These are phyloP conservation scores for Meghimatium bilineatum DNA, from an alignment of 2,888 invertebrate genomes.

Conservation along the genomic window DNA sequence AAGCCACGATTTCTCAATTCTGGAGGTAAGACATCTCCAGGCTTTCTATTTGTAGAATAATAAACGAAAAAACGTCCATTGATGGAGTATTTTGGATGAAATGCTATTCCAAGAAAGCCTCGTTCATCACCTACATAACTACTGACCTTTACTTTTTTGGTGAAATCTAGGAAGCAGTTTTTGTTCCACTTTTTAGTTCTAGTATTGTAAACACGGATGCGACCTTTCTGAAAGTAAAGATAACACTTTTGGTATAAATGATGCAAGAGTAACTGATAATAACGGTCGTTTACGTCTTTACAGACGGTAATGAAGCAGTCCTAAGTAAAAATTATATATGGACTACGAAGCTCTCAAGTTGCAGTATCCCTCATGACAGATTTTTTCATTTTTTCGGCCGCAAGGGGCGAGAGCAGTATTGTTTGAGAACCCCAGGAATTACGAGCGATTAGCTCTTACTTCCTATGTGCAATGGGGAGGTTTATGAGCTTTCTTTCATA, in stretches of 20 bases:
- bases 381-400: too few species aligned
- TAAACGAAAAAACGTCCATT: slow-evolving; percentile 72
- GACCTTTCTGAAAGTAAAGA: slow-evolving; percentile 30
- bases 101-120: slow-evolving; percentile 47
- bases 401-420: too few species aligned
- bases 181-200: slow-evolving; percentile 19
- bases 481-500: too few species aligned
- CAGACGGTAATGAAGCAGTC: too few species aligned
- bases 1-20: slow-evolving; percentile 11
- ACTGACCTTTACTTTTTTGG: slow-evolving; percentile 3
- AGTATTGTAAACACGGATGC: slow-evolving; percentile 30
- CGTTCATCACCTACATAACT: slow-evolving; percentile 40
- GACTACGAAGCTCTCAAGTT: too few species aligned
- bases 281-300: too few species aligned
- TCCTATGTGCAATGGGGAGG: too few species aligned
- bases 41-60: slow-evolving; percentile 58
- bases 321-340: too few species aligned
- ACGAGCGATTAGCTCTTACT: too few species aligned
- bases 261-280: background rate
- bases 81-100: slow-evolving; percentile 37
- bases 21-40: slow-evolving; percentile 9
- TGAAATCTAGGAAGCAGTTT: slow-evolving; percentile 42
- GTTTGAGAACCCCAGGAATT: too few species aligned
- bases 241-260: background rate
- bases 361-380: too few species aligned